Evolutionary conservation across 2,888 invertebrate genomes (phyloP).

Genomic region (Serripes groenlandicus): DNA sequence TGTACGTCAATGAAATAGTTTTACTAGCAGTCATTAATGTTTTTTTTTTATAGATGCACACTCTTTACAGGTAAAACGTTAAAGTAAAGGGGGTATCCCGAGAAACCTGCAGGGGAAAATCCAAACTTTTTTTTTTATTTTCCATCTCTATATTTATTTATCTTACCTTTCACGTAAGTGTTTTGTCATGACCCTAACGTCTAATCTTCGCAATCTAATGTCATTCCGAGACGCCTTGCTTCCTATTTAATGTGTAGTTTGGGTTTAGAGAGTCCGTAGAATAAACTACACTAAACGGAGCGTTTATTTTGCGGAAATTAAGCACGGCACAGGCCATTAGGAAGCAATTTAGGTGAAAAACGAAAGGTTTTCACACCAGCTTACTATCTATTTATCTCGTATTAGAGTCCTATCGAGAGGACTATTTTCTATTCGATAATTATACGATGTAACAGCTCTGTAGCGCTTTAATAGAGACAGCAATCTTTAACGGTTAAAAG

Average conservation of each 20-base stretch:
- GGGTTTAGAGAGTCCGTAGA: neutral
- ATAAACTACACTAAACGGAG: neutral
- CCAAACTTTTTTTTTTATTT: no score
- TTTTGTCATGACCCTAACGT: neutral
- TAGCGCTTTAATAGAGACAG: no score
- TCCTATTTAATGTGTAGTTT: slow-evolving; percentile 3
- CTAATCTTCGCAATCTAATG: neutral
- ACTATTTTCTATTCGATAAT: no score
- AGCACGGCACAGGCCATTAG: neutral
- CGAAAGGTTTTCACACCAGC: neutral
- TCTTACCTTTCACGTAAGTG: slow-evolving; percentile 2
- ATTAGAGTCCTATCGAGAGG: no score
- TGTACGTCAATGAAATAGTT: no score
- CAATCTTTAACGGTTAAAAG: no score
- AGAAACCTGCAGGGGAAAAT: no score
- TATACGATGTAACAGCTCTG: no score
- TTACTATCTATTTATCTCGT: neutral
- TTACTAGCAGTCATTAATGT: no score
- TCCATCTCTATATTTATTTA: neutral
- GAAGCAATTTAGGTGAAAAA: neutral
- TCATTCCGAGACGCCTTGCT: neutral
- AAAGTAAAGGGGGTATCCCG: no score
- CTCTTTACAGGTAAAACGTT: no score
- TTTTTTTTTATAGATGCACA: no score
- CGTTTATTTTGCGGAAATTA: slow-evolving; percentile 6